Base-by-base conservation (phyloP, 2,113 vertebrate species). In the Hylia prasina region DNA sequence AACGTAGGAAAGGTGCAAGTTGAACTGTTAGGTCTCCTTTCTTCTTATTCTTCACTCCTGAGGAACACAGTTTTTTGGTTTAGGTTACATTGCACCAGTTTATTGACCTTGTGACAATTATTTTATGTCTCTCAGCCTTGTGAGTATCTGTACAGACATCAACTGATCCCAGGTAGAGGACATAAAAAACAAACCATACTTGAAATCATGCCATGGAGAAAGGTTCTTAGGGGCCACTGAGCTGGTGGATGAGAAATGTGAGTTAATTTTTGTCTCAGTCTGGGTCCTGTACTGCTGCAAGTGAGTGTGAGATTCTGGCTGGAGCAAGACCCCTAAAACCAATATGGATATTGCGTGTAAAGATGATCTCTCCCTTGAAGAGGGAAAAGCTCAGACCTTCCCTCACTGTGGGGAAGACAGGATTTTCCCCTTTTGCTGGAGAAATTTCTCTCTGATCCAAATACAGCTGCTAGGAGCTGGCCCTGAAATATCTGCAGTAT, bases 21-120 rank as follows among this genome's bases (percentile, higher is more conserved):
- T 70, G 66, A 61, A 63, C 22, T 61, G 19, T 58, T 90, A 33
- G 8, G 5, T 89, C 21, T 90, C 48, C 28, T 94, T 80, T 70
- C 33, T 23, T 57, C 39, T 78, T n/a, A n/a, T n/a, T 87, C 44
- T 68, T 84, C 10, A 18, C 9, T 76, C 30, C 30, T 47, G 51
- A 63, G 77, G 78, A 88, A 27, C 39, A 21, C 17, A 58, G 33
- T 1, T 24, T 73, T 91, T 91, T 58, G 71, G 45, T 88, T 93
- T 93, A 51, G 56, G 89, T 94, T 96, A 88, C 90, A 73, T 56
- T 77, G 64, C 51, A 56, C 40, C 39, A 15, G 24, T 48, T 83
- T 88, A 33, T 37, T 66, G 87, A 88, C 79, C 71, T 83, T 85
- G 68, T 77, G 92, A 53, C 47, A 80, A 81, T 80, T 91, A 87